Evolutionary conservation across 2,797 vertebrate species (phyloP).

Genomic region (Sebastes alutus): DNA sequence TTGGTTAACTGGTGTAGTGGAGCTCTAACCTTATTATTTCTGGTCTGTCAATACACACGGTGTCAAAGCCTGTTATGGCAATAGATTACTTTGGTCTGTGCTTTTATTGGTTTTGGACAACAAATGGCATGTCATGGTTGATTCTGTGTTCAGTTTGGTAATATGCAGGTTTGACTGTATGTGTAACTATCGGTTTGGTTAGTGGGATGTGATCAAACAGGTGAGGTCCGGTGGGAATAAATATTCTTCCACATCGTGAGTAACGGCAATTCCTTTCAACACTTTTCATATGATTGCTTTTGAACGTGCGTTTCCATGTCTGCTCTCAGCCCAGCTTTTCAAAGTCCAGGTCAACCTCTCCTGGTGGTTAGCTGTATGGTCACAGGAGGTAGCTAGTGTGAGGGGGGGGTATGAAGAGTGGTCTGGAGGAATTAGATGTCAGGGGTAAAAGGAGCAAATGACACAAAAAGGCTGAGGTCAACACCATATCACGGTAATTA

Average conservation of each 20-base stretch:
- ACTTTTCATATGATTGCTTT: neutral
- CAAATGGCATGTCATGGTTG: conserved; percentile 70
- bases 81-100: conserved; percentile 87
- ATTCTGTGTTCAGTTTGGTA: conserved; percentile 58
- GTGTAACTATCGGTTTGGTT: conserved; percentile 38
- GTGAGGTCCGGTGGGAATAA: conserved; percentile 27
- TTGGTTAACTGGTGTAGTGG: conserved; percentile 81
- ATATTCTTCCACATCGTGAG: conserved; percentile 13
- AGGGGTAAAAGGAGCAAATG: conserved; percentile 29
- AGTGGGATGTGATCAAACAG: conserved; percentile 25
- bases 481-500: conserved; percentile 42
- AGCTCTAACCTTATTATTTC: conserved; percentile 64
- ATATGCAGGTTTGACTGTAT: conserved; percentile 41
- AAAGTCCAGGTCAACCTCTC: conserved; percentile 78
- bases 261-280: conserved; percentile 68
- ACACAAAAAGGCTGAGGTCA: conserved; percentile 54
- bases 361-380: conserved; percentile 79
- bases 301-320: conserved; percentile 65
- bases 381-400: conserved; percentile 83
- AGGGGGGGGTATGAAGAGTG: conserved; percentile 29
- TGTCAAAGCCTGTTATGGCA: conserved; percentile 71
- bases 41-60: conserved; percentile 63
- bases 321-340: conserved; percentile 75
- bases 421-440: conserved; percentile 34
- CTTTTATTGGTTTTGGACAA: conserved; percentile 83